Conservation (phyloP, 2,113 vertebrate species). For the Hippotragus niger region DNA sequence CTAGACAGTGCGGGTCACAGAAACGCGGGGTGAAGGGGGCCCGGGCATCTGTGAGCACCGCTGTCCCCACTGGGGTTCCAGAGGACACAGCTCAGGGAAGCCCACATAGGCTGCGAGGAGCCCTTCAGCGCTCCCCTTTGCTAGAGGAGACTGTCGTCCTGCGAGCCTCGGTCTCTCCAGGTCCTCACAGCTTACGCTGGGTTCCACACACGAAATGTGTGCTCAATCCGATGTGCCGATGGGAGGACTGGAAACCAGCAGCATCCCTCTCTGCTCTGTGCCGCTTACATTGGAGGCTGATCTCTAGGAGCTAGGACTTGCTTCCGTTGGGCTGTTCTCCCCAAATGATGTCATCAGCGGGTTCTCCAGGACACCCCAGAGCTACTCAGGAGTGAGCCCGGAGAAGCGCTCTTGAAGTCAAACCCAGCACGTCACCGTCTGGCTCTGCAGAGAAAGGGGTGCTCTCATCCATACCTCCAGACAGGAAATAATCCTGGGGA, state of each 20-base stretch:
- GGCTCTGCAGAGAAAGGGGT: not conserved
- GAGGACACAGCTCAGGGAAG: not conserved
- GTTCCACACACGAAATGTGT: not conserved
- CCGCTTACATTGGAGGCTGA: not conserved
- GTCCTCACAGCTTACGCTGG: not conserved
- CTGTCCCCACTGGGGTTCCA: not conserved
- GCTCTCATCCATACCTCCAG: not conserved
- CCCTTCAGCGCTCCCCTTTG: not conserved
- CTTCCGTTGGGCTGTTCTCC: not conserved
- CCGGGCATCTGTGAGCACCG: not conserved
- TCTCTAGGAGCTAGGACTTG: not conserved
- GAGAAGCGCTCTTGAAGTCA: too few species aligned
- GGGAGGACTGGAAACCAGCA: not conserved
- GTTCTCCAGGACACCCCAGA: not conserved
- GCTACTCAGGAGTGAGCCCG: not conserved
- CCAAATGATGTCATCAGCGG: not conserved
- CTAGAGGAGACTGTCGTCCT: not conserved
- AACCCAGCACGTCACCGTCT: not conserved
- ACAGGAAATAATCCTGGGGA: not conserved
- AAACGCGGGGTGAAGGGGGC: not conserved
- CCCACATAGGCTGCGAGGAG: not conserved
- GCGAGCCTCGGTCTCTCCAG: not conserved
- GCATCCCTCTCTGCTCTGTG: not conserved
- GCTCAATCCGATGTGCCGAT: accelerated
- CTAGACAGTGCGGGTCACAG: not conserved